A percentile compares a stretch with the other conserved stretches of the same genome.
Evolutionary conservation across 1,140 invertebrate genomes (phyloP).

Genomic region (Paramacrobiotus metropolitanus): DNA sequence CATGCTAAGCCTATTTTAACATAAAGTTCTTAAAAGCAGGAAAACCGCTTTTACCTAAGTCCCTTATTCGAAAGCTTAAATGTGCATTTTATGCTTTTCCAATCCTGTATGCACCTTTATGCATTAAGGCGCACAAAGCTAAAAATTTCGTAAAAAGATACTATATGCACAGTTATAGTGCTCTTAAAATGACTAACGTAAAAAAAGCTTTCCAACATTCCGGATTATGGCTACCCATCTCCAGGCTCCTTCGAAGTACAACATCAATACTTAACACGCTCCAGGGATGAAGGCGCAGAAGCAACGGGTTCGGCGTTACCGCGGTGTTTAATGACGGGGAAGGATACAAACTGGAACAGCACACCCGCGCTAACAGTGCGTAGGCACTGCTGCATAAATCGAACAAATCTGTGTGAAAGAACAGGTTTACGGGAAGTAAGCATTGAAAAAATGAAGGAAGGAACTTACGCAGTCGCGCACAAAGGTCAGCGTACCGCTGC

Average conservation of each 20-base stretch:
- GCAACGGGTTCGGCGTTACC: neutral
- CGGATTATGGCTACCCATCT: neutral
- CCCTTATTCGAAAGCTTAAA: no score
- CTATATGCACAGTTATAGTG: no score
- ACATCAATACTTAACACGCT: neutral
- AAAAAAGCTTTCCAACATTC: conserved; percentile 3
- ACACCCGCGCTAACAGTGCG: neutral
- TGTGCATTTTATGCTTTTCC: no score
- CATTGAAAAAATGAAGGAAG: neutral
- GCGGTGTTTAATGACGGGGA: neutral
- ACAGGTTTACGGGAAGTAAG: neutral
- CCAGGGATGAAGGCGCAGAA: neutral
- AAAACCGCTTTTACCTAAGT: no score
- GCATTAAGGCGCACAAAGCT: no score
- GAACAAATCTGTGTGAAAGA: neutral
- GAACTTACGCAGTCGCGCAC: neutral
- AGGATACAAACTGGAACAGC: neutral
- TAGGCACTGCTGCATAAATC: neutral
- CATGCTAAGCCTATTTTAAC: no score
- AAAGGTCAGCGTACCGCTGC: conserved; percentile 1
- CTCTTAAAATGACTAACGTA: no score
- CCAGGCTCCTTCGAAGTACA: neutral
- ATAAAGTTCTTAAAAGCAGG: no score
- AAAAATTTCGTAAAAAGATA: no score
- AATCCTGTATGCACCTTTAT: no score